Evolutionary conservation across 1,140 invertebrate species (phyloP), one percentile per base, ranked within the genome.

Genomic region (Trichonephila clavata): DNA sequence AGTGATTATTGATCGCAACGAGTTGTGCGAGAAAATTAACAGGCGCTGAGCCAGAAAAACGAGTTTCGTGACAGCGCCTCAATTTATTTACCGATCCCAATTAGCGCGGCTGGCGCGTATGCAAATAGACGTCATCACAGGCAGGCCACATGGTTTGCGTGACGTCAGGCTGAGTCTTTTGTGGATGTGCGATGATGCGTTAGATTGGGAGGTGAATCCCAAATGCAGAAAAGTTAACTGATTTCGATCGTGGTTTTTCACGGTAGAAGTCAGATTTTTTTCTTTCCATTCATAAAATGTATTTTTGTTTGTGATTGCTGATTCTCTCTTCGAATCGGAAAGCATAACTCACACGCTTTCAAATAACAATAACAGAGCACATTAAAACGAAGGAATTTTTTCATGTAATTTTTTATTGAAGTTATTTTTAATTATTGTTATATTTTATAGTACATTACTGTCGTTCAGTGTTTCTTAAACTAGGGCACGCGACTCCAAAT

Each of bases 81-180:
- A 90, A 92, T 92, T 92, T 92, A 93, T 93, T 93, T 93, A 93
- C 92, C 24, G 84, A 77, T 93, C 84, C 92, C 92, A 93, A 93
- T 93, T 93, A 93, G 68, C 81, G 80, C 77, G 27, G n/a, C 24
- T n/a, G 13, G 10, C 20, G 18, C 43, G 21, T 93, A 93, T 93
- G 63, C 84, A 86, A 87, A 86, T 87, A 32, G 24, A 80, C 65
- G 86, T 93, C 84, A 81, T 86, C 90, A 18, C 90, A 91, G 90
- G 90, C 90, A 60, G 13, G 80, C 90, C 90, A 92, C 90, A 92
- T 92, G 90, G 18, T 63, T n/a, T 60, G 60, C 92, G 57, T 77
- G 65, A 87, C 83, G 92, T 93, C 92, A 93, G 21, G 6, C 81
- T 21, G 57, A 43, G 81, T 43, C 81, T 84, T 77, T 77, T 32